Base-by-base conservation (phyloP, 2,888 invertebrate genomes). In the Smittia sp. region DNA sequence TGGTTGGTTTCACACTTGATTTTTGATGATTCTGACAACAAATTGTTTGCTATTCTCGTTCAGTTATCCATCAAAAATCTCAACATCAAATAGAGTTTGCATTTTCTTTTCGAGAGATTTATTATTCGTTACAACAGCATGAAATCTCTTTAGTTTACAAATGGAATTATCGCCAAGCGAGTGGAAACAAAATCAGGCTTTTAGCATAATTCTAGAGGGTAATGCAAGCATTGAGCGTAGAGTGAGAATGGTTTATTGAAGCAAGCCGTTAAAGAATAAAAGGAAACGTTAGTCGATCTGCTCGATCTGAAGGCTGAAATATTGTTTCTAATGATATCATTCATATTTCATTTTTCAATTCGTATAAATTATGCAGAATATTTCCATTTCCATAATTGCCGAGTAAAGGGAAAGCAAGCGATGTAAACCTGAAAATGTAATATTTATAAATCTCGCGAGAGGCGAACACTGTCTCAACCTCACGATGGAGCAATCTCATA, bases 1-100 rank as follows among this genome's bases (percentile, higher is more conserved):
- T 22, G 58, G 58, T 58, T 58, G 58, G n/a, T 58, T 58, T 58
- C 58, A 58, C 58, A 58, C 58, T 58, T 58, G 58, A 58, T 58
- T 58, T 58, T 58, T 22, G n/a, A 46, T 6, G 15, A 15, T n/a
- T 32, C 32, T 6, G 32, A 32, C 3, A 32, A 46, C 6, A 46
- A 15, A 46, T 46, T 46, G 46, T 15, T 46, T 46, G 46, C 46
- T 58, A 22, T 46, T 46, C 46, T 39, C 39, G 39, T 13, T 39
- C 39, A 39, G 13, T 39, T 39, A 39, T 13, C 7, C 39, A 7
- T 39, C 39, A 13, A 39, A 13, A 39, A 39, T n/a, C n/a, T n/a
- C n/a, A 39, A 39, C 39, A 39, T 13, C 7, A 7, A 39, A 13
- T 7, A 39, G 13, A 9, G 7, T 39, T 39, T 15, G 6, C 11